These are phyloP conservation scores for Orussus abietinus DNA, from an alignment of 1,140 invertebrate genomes.

Conservation along the genomic window DNA sequence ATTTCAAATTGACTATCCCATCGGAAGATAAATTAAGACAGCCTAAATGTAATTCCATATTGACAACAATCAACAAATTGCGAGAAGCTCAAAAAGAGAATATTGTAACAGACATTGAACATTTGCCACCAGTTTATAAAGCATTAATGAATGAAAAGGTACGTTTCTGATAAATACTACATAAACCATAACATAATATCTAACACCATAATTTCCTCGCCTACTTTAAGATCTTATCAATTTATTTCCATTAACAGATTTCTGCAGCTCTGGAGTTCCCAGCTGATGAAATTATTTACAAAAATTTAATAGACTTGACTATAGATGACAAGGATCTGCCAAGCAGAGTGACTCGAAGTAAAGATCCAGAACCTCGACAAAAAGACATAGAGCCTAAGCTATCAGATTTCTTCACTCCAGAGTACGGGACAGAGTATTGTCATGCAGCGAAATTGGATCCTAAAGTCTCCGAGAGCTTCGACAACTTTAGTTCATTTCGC, in stretches of 20 bases:
- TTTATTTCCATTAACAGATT: conserved; percentile 34
- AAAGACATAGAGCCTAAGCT: conserved; percentile 33
- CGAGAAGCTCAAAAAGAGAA: conserved; percentile 30
- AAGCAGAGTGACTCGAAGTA: conserved; percentile 28
- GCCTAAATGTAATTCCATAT: conserved; percentile 44
- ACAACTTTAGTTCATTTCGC: conserved; percentile 32
- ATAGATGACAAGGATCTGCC: conserved; percentile 38
- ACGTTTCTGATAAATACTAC: too few relatives aligned
- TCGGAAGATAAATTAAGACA: conserved; percentile 21
- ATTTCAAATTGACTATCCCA: background rate
- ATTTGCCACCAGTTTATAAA: conserved; percentile 29
- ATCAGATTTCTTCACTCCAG: conserved; percentile 35
- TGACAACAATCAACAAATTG: conserved; percentile 35
- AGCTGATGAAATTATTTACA: conserved; percentile 37
- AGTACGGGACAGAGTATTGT: conserved; percentile 28
- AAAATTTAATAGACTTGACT: conserved; percentile 37
- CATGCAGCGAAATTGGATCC: conserved; percentile 20
- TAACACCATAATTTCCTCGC: background rate
- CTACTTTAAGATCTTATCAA: too few relatives aligned
- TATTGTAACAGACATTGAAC: conserved; percentile 25
- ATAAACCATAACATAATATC: background rate
- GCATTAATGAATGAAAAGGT: conserved; percentile 38
- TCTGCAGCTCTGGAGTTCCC: conserved; percentile 37
- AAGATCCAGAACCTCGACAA: conserved; percentile 36
- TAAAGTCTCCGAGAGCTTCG: conserved; percentile 18